Evolutionary conservation across 2,888 invertebrate genomes (phyloP).

Genomic region (Eupithecia pulchellata): DNA sequence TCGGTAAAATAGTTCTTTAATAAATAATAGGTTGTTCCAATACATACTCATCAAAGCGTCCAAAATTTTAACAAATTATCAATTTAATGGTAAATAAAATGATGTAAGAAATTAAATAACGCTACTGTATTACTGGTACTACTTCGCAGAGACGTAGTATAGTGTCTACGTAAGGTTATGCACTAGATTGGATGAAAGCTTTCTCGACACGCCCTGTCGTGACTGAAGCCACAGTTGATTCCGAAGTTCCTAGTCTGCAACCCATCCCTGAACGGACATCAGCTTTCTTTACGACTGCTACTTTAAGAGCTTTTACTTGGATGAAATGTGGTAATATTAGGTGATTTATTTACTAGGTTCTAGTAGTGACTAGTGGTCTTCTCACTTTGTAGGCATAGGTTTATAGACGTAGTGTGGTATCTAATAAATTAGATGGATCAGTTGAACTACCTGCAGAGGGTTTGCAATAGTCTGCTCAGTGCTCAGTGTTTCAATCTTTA

Average conservation of each 20-base stretch:
- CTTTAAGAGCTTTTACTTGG: constrained; percentile 49
- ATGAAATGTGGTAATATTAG: constrained; percentile 34
- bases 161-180: constrained; percentile 19
- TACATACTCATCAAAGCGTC: too few species aligned
- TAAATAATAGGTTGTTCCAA: too few species aligned
- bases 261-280: constrained; percentile 44
- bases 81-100: too few species aligned
- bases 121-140: too few species aligned
- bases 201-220: constrained; percentile 38
- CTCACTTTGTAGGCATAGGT: not conserved
- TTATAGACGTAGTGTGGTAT: too few species aligned
- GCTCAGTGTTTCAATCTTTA: too few species aligned
- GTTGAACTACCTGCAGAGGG: too few species aligned
- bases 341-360: not conserved
- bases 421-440: too few species aligned
- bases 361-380: not conserved
- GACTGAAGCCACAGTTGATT: constrained; percentile 39
- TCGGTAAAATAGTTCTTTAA: too few species aligned
- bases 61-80: too few species aligned
- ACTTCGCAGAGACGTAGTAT: not conserved
- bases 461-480: too few species aligned
- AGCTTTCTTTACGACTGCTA: constrained; percentile 43
- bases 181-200: constrained; percentile 41
- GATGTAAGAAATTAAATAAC: too few species aligned
- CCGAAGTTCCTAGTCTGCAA: constrained; percentile 26